Base-by-base conservation (phyloP, 2,888 invertebrate species). In the Nephrotoma guestfalica region DNA sequence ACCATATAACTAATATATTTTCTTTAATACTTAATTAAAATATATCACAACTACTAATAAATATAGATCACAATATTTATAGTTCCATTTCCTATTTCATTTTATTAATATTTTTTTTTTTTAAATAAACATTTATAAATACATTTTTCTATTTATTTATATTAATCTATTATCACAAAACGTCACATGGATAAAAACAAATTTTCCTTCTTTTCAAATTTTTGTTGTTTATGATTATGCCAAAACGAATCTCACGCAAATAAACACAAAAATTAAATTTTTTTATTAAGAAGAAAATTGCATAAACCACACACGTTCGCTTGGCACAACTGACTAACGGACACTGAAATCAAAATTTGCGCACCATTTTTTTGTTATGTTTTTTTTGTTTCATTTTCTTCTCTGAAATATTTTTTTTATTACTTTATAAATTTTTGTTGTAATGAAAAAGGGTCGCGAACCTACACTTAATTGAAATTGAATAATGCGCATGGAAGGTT, bases 261-360 rank as follows among this genome's bases (percentile, higher is more conserved):
- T 71, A 71, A 71, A 30, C 30, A 71, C 30, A 71, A 30, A 71
- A 47, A 9, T 47, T 1, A n/a, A 13, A n/a, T 47, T 9, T 47
- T 5, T 13, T 5, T 47, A 47, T 13, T 47, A 1, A 47, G 4
- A 47, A 71, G 30, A 71, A 84, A 84, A 84, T 84, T 84, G 84
- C 6, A 42, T 84, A 15, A 85, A 40, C 40, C 30, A 86, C 41
- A 87, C 86, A 86, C 86, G 86, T 87, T 87, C 57, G 86, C 15
- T 86, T 86, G 83, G 86, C 86, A 84, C 86, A 86, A 87, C 84
- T 86, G 86, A 57, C 86, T 87, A 57, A 86, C 86, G 86, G 86
- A 87, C 86, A 87, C 86, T 87, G 86, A 47, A 86, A 15, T 43
- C 18, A 57, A 71, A 57, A 85, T 57, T 86, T 47, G 86, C 86